Evolutionary conservation across 2,113 vertebrate species (phyloP).

Genomic region (Callochromis pleurospilus): DNA sequence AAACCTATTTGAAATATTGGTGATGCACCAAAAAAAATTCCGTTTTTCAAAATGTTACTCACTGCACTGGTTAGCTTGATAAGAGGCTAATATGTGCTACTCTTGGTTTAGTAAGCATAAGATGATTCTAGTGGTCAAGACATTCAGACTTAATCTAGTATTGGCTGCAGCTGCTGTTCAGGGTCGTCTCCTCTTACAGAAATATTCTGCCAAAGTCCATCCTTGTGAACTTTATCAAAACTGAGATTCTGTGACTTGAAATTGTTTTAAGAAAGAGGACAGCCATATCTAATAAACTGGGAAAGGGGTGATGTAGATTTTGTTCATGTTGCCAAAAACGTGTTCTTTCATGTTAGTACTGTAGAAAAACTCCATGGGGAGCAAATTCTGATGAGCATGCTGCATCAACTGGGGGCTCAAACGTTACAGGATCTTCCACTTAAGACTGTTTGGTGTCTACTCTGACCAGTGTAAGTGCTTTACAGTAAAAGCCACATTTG

Average conservation of each 20-base stretch:
- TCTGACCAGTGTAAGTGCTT: neutral
- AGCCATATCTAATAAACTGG: neutral
- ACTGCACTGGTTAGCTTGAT: neutral
- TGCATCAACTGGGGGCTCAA: neutral
- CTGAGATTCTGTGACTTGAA: neutral
- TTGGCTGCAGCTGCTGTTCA: neutral
- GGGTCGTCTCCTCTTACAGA: neutral
- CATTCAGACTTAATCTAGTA: neutral
- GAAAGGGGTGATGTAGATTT: neutral
- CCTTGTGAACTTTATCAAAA: neutral
- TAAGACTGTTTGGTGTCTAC: neutral
- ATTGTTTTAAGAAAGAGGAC: neutral
- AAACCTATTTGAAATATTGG: neutral
- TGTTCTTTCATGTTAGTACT: neutral
- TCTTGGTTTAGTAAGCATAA: neutral
- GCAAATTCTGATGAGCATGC: neutral
- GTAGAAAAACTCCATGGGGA: neutral
- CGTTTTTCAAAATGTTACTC: rapidly evolving
- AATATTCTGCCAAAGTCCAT: rapidly evolving
- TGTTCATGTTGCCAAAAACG: neutral
- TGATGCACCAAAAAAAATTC: neutral
- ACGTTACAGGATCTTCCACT: neutral
- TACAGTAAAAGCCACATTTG: neutral
- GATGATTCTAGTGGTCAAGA: neutral
- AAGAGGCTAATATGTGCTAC: neutral